Percentiles rank a stretch among this genome's conserved stretches.
Evolutionary conservation across 1,140 invertebrate genomes (phyloP).

Genomic region (Drosophila nigrodunni): DNA sequence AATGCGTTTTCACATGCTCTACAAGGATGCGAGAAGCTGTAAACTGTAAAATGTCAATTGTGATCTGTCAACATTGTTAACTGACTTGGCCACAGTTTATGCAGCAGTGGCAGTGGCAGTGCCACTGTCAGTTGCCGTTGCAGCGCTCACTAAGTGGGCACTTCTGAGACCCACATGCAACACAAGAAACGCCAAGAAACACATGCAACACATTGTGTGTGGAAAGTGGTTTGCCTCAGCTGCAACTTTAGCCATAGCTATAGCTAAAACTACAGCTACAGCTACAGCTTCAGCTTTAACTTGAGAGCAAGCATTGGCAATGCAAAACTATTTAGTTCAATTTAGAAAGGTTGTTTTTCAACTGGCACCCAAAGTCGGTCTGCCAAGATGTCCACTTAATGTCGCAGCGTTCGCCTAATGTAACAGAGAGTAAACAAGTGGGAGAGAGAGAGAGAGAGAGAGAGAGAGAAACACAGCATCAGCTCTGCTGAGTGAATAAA

Average conservation of each 20-base stretch:
- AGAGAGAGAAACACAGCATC: conserved; percentile 8
- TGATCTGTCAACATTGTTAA: conserved; percentile 25
- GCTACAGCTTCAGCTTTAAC: not conserved
- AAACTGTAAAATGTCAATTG: conserved; percentile 18
- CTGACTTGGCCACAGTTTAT: conserved; percentile 8
- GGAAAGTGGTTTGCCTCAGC: conserved; percentile 61
- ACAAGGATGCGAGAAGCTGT: conserved; percentile 26
- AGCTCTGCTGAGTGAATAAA: conserved; percentile 10
- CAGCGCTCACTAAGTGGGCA: conserved; percentile 16
- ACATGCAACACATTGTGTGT: conserved; percentile 24
- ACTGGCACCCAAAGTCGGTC: conserved; percentile 53
- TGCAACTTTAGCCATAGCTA: not conserved
- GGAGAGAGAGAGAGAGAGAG: not conserved
- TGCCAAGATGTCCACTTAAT: conserved; percentile 30
- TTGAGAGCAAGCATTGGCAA: conserved; percentile 31
- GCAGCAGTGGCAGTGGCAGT: not conserved
- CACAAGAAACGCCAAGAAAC: not conserved
- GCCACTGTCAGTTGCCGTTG: not conserved
- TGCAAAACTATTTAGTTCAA: conserved; percentile 78
- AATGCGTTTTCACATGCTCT: conserved; percentile 15
- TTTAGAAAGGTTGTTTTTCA: conserved; percentile 82
- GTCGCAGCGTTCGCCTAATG: conserved; percentile 15
- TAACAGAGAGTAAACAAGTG: not conserved
- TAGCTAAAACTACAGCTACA: not conserved
- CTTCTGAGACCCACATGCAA: conserved; percentile 1